phyloP scores from a whole-genome alignment of 1,140 invertebrate genomes.

The Meloidogyne chitwoodi region DNA sequence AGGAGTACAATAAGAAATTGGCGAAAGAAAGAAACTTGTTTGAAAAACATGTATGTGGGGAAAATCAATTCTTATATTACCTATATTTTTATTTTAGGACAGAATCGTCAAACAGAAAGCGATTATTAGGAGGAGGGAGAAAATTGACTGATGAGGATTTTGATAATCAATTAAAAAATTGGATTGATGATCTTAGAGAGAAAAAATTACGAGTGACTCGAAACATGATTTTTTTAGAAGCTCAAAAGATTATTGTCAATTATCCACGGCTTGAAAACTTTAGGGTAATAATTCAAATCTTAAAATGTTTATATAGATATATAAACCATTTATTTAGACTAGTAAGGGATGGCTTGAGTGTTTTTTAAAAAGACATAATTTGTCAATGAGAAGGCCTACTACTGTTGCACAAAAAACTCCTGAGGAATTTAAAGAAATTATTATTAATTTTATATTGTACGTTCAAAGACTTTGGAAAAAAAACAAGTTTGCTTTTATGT shows the following conservation, averaged over 20 bases:
- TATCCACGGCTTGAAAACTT: background rate
- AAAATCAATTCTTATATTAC: background rate
- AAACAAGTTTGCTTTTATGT: too few species aligned
- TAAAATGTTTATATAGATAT: background rate
- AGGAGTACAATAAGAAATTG: background rate
- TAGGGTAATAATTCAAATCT: background rate
- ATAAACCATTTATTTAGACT: background rate
- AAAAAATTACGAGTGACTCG: background rate
- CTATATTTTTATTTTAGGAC: background rate
- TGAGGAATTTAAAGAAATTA: too few species aligned
- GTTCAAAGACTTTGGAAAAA: too few species aligned
- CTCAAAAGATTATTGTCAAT: background rate
- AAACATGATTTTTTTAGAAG: background rate
- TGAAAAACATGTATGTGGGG: background rate
- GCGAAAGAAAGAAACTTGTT: background rate
- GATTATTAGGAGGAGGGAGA: background rate
- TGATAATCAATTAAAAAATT: background rate
- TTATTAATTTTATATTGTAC: too few species aligned
- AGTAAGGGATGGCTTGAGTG: background rate
- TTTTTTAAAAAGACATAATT: background rate
- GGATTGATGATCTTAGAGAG: background rate
- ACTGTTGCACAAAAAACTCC: background rate
- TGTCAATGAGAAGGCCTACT: background rate
- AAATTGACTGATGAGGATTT: background rate
- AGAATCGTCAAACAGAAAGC: background rate